phyloP scores from a whole-genome alignment of 2,113 vertebrate genomes.

The Siphamia tubifer region DNA sequence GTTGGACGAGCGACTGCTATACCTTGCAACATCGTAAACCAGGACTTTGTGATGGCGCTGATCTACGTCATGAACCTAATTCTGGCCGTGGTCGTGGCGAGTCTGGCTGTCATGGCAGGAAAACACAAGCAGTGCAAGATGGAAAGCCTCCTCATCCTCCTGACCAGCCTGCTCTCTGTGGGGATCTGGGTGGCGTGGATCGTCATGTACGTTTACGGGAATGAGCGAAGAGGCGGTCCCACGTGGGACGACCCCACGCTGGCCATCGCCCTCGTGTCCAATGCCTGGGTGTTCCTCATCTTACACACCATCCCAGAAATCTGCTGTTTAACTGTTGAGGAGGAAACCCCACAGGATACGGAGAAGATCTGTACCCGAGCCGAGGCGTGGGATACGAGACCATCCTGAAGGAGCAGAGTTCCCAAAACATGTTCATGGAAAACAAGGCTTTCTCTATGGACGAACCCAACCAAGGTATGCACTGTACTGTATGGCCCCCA shows the following conservation, averaged over 20 bases:
- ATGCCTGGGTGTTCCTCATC: slow-evolving; percentile 87
- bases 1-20: neutral
- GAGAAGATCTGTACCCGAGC: slow-evolving; percentile 79
- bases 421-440: slow-evolving; percentile 90
- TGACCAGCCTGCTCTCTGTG: slow-evolving; percentile 77
- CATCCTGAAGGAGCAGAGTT: slow-evolving; percentile 89
- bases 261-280: slow-evolving; percentile 89
- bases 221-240: slow-evolving; percentile 44
- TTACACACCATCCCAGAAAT: slow-evolving; percentile 87
- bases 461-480: slow-evolving; percentile 85
- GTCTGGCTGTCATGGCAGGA: slow-evolving; percentile 79
- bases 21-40: slow-evolving; percentile 83
- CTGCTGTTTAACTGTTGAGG: slow-evolving; percentile 75
- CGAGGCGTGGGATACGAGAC: slow-evolving; percentile 89
- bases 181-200: slow-evolving; percentile 93
- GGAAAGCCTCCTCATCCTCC: slow-evolving; percentile 80
- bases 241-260: slow-evolving; percentile 91
- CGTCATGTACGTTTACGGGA: slow-evolving; percentile 91
- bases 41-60: slow-evolving; percentile 92
- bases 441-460: slow-evolving; percentile 97
- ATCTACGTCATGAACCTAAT: slow-evolving; percentile 93
- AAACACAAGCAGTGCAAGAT: slow-evolving; percentile 83
- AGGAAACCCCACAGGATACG: slow-evolving; percentile 64
- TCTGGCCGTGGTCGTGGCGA: slow-evolving; percentile 66
- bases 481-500: neutral